Base-by-base conservation (phyloP, 2,888 invertebrate genomes). In the Podotricha telesiphe region DNA sequence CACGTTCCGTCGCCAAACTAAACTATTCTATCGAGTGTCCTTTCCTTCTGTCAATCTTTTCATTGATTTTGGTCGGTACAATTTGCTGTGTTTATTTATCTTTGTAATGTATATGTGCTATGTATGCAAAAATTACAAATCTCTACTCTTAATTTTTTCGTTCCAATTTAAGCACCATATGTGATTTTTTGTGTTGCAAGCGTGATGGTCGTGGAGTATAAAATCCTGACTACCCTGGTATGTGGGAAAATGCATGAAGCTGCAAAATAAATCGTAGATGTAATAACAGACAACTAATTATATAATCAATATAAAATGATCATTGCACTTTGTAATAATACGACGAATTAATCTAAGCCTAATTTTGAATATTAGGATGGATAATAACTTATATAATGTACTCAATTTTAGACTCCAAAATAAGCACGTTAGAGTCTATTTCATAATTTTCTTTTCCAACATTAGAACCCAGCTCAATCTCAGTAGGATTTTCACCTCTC, bases 11-110 rank as follows among this genome's bases (percentile, higher is more conserved):
- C 48, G 42, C 65, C 59, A 55, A 69, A 69, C 65, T 53, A 65
- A 69, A 69, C 69, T 69, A 65, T 65, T 65, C 59, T 65, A 61
- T 69, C 53, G 65, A 55, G 65, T 53, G 50, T 58, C 40, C 59
- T 69, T 65, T 59, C 65, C 19, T 65, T 65, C 69, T 69, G 69
- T 69, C 69, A 69, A 69, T 69, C 69, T 59, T 45, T 65, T 37
- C 59, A 61, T 65, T 69, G 69, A 69, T 65, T 69, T 62, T 50
- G 51, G 19, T n/a, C 61, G 2, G 40, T 65, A 28, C 40, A 28
- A 62, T 65, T 66, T 66, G 55, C 51, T 53, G 48, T 65, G 62
- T 50, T 28, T 59, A 61, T 69, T 61, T 61, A 51, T 13, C 11
- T 22, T 15, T 17, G n/a, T 50, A 20, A 42, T 42, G 10, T 53